These are phyloP conservation scores for Petrolisthes cinctipes DNA, from an alignment of 2,888 invertebrate genomes.

Conservation along the genomic window DNA sequence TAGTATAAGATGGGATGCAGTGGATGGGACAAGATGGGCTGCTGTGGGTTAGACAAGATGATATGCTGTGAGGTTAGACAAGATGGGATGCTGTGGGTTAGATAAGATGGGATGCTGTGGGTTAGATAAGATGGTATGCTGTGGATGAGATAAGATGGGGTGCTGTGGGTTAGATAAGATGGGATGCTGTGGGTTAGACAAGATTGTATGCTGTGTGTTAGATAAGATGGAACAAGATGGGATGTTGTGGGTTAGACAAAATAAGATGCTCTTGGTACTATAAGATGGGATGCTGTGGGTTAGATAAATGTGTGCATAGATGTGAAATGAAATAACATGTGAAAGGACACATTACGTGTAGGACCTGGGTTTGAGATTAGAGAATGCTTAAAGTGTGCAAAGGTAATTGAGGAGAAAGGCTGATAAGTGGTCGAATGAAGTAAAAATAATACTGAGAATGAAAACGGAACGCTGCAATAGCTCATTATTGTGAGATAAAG, in stretches of 20 bases:
- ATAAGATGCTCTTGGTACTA: not conserved
- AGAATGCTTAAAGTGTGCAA: too few species aligned
- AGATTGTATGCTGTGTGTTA: not conserved
- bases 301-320: not conserved
- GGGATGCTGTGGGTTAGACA: not conserved
- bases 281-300: not conserved
- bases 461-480: too few species aligned
- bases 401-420: too few species aligned
- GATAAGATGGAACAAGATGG: not conserved
- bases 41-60: not conserved
- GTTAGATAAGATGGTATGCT: not conserved
- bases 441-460: too few species aligned
- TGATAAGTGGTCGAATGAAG: too few species aligned
- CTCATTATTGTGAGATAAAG: too few species aligned
- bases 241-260: not conserved
- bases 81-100: not conserved
- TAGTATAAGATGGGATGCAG: not conserved
- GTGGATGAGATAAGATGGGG: too few species aligned
- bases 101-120: not conserved
- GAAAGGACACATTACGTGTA: too few species aligned
- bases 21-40: not conserved
- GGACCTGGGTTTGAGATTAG: too few species aligned
- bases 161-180: not conserved
- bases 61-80: not conserved
- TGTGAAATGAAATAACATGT: too few species aligned